phyloP scores from a whole-genome alignment of 1,140 invertebrate genomes.

The Trissolcus basalis region DNA sequence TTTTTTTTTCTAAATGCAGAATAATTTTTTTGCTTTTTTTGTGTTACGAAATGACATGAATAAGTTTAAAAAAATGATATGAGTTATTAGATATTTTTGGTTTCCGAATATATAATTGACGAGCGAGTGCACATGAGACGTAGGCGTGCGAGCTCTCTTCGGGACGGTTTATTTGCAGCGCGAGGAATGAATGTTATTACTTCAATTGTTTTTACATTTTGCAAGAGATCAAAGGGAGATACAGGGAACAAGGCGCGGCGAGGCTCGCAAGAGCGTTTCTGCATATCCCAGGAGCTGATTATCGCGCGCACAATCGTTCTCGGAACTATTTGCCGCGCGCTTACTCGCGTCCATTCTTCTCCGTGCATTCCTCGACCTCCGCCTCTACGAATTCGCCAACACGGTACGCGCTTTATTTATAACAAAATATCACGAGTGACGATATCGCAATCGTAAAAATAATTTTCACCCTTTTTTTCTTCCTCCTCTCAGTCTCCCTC shows the following conservation, averaged over 20 bases:
- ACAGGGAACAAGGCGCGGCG: conserved; percentile 58
- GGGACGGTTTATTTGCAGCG: conserved; percentile 39
- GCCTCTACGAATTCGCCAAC: conserved; percentile 52
- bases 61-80: too few relatives aligned
- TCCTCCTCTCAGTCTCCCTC: neutral
- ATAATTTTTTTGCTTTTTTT: too few relatives aligned
- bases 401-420: conserved; percentile 57
- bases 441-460: conserved; percentile 34
- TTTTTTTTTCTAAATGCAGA: too few relatives aligned
- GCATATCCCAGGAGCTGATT: conserved; percentile 67
- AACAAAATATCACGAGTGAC: conserved; percentile 37
- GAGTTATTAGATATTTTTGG: too few relatives aligned
- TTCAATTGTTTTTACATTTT: conserved; percentile 65
- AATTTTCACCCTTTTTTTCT: conserved; percentile 14
- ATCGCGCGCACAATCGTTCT: conserved; percentile 66
- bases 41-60: too few relatives aligned
- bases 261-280: conserved; percentile 65
- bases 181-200: conserved; percentile 61
- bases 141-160: conserved; percentile 29
- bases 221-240: conserved; percentile 61
- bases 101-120: conserved; percentile 45
- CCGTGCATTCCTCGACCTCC: conserved; percentile 54
- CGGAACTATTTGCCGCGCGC: conserved; percentile 61
- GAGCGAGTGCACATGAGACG: conserved; percentile 9
- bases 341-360: conserved; percentile 52